A percentile compares a stretch with the other conserved stretches of the same genome.
Conservation (phyloP, 2,797 vertebrate genomes). For the Melanotaenia maccullochi region DNA sequence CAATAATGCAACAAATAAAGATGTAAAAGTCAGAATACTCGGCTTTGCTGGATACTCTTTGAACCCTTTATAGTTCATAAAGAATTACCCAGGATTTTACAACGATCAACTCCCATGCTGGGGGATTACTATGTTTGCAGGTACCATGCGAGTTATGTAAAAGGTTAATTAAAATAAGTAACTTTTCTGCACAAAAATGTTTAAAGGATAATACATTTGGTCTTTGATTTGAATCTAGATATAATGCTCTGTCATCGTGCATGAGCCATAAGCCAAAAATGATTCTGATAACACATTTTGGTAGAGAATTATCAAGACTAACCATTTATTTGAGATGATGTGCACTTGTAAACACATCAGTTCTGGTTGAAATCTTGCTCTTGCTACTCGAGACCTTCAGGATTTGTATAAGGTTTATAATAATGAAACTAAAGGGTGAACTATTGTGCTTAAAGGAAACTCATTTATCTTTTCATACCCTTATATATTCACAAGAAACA, state of each 20-base stretch:
- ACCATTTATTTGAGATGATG: not conserved
- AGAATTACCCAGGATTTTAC: not conserved
- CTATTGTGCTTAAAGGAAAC: not conserved
- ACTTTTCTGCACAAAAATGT: not conserved
- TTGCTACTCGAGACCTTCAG: not conserved
- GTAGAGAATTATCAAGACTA: not conserved
- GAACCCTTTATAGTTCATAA: not conserved
- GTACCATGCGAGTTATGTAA: not conserved
- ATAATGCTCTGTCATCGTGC: not conserved
- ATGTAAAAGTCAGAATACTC: not conserved
- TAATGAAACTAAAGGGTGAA: not conserved
- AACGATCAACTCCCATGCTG: not conserved
- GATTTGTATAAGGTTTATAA: not conserved
- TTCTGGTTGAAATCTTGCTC: not conserved
- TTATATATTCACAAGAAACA: conserved; percentile 27
- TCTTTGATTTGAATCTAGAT: not conserved
- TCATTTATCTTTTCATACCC: conserved; percentile 23
- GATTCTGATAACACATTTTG: not conserved
- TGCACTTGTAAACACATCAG: not conserved
- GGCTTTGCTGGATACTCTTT: not conserved
- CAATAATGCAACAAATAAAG: conserved; percentile 13
- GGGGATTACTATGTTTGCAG: not conserved
- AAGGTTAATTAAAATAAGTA: not conserved
- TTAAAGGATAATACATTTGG: not conserved
- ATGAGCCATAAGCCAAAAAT: not conserved